Base-by-base conservation (phyloP, 2,888 invertebrate species). In the Aleiodes testaceus region DNA sequence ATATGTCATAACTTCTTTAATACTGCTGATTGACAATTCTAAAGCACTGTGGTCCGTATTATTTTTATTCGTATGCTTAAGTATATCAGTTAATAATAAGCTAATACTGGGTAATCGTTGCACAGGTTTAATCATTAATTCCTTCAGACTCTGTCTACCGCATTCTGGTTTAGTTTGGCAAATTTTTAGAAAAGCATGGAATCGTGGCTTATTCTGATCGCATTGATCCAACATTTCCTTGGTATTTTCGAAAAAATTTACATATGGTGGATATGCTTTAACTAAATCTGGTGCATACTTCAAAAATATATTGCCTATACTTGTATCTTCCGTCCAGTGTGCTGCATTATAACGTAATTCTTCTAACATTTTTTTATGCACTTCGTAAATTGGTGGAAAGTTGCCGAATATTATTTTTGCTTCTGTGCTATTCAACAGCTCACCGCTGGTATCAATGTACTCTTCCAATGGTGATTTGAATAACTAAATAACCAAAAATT, bases 101-200 rank as follows among this genome's bases (percentile, higher is more conserved):
- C 95, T 95, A 86, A 99, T 94, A 89, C 98, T 97, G 81, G 99
- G 98, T 87, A 99, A 91, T 85, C 99, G 92, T 90, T 99, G 99
- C 79, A 99, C 98, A 71, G 99, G 99, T 86, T 99, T 92, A 84
- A 99, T 99, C 89, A 99, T 92, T 79, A 99, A 91, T 88, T 99
- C 99, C 87, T 96, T 95, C 82, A 99, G 90, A 84, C 94, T 96
- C 89, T 99, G 98, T 80, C 98, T 92, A 26, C 97, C 97, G 88
- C 98, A 99, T 88, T 99, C 98, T 6, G 97, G 96, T 87, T 94
- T 94, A 47, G 95, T 94, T 89, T 96, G 95, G 87, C 96, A 94
- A 82, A 97, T 97, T 91, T 98, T 98, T 77, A 99, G 92, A 90
- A 99, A 99, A 84, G 98, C 98, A 90, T 98, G 97, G 91, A 99